phyloP scores from a whole-genome alignment of 1,140 invertebrate species.

The Drosophila repleta region DNA sequence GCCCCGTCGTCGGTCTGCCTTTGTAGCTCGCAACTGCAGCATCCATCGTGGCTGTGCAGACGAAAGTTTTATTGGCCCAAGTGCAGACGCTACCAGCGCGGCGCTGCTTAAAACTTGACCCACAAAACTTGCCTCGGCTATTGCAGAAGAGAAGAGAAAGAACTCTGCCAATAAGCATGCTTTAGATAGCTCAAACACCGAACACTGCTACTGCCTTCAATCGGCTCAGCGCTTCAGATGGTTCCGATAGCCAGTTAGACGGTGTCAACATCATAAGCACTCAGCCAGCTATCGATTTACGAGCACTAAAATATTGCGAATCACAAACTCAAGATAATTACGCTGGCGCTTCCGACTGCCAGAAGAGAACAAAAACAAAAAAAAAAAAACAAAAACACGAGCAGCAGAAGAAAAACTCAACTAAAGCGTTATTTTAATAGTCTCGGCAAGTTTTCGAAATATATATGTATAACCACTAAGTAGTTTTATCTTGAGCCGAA shows the following conservation, averaged over 20 bases:
- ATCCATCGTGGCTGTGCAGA: constrained; percentile 23
- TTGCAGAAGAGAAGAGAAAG: constrained; percentile 12
- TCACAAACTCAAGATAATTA: constrained; percentile 12
- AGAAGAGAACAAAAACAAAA: neutral
- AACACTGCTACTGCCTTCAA: too few species aligned
- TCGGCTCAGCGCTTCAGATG: constrained; percentile 9
- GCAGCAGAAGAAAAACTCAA: constrained; percentile 1
- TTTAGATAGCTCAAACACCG: constrained; percentile 20
- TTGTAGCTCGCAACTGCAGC: constrained; percentile 7
- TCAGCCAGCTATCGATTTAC: neutral
- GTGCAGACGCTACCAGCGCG: constrained; percentile 44
- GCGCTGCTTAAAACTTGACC: constrained; percentile 55
- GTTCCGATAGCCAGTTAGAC: neutral
- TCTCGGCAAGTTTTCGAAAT: too few species aligned
- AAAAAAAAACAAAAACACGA: neutral
- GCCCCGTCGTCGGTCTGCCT: neutral
- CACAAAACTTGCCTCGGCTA: constrained; percentile 43
- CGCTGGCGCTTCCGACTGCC: neutral
- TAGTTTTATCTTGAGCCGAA: too few species aligned
- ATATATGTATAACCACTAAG: too few species aligned
- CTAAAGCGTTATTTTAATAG: neutral
- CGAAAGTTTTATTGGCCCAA: constrained; percentile 74
- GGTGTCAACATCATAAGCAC: constrained; percentile 25
- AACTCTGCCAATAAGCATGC: constrained; percentile 68
- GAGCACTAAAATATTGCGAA: constrained; percentile 22